Conservation (phyloP, 1,140 invertebrate species). For the Cephus cinctus region DNA sequence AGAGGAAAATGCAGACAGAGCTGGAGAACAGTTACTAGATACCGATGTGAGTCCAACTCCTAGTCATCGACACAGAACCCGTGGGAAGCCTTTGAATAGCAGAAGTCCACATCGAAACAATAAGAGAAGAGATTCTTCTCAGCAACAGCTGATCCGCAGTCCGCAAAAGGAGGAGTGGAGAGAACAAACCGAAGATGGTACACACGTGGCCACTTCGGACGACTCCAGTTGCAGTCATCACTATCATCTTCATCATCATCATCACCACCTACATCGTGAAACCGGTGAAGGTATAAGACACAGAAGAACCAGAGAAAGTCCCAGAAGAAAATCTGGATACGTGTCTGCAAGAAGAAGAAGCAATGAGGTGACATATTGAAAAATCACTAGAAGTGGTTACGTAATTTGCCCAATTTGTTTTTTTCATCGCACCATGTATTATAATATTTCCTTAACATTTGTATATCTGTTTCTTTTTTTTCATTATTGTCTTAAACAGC, state of each 20-base stretch:
- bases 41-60: conserved; percentile 58
- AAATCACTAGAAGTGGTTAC: no score
- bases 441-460: background rate
- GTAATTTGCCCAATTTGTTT: no score
- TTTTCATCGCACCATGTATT: no score
- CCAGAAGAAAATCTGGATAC: conserved; percentile 62
- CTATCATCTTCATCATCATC: conserved; percentile 49
- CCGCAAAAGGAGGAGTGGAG: conserved; percentile 52
- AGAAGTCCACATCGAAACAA: conserved; percentile 46
- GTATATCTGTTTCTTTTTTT: background rate
- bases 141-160: conserved; percentile 38
- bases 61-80: conserved; percentile 54
- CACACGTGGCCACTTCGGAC: conserved; percentile 63
- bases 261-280: conserved; percentile 43
- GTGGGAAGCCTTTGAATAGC: conserved; percentile 43
- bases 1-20: conserved; percentile 47
- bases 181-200: conserved; percentile 49
- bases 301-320: conserved; percentile 65
- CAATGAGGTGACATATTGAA: conserved; percentile 40
- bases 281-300: conserved; percentile 54
- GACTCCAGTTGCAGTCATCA: conserved; percentile 65
- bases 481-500: no score
- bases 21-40: conserved; percentile 49
- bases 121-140: conserved; percentile 60
- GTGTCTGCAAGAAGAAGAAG: conserved; percentile 43